A percentile compares a stretch with the other conserved stretches of the same genome.
Evolutionary conservation across 2,797 vertebrate genomes (phyloP).

Genomic region (Prionace glauca): DNA sequence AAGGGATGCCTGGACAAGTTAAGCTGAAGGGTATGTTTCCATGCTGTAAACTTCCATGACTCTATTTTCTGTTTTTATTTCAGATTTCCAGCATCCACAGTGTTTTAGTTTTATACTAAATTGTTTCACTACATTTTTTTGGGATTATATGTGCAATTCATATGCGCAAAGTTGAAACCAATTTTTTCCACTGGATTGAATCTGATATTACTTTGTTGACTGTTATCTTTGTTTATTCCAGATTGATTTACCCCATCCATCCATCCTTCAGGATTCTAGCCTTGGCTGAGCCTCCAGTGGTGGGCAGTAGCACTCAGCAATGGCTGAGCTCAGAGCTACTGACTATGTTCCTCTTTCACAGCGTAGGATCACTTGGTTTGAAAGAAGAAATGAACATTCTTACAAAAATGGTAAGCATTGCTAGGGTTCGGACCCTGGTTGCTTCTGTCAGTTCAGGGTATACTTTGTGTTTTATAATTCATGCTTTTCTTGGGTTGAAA

Average conservation of each 20-base stretch:
- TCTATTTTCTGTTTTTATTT: too few relatives aligned
- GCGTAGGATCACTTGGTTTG: slow-evolving; percentile 66
- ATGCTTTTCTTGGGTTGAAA: slow-evolving; percentile 38
- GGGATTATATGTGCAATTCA: neutral
- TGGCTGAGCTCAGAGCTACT: slow-evolving; percentile 93
- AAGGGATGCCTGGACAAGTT: too few relatives aligned
- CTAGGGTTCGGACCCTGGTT: neutral
- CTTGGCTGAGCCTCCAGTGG: slow-evolving; percentile 80
- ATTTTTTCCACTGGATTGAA: neutral
- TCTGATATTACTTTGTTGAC: neutral
- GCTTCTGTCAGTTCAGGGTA: slow-evolving; percentile 15
- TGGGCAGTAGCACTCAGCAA: slow-evolving; percentile 71
- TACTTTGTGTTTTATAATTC: slow-evolving; percentile 41
- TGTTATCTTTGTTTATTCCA: slow-evolving; percentile 47
- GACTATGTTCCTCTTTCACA: slow-evolving; percentile 89
- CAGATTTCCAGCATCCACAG: too few relatives aligned
- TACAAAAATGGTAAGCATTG: slow-evolving; percentile 70
- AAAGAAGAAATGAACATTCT: slow-evolving; percentile 78
- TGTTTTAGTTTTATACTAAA: too few relatives aligned
- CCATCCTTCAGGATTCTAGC: slow-evolving; percentile 86
- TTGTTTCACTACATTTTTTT: neutral
- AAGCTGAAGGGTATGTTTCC: too few relatives aligned
- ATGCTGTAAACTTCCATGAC: too few relatives aligned
- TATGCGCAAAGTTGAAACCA: neutral
- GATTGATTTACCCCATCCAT: slow-evolving; percentile 81